Evolutionary conservation across 2,113 vertebrate species (phyloP).

Genomic region (Pangasianodon hypophthalmus): DNA sequence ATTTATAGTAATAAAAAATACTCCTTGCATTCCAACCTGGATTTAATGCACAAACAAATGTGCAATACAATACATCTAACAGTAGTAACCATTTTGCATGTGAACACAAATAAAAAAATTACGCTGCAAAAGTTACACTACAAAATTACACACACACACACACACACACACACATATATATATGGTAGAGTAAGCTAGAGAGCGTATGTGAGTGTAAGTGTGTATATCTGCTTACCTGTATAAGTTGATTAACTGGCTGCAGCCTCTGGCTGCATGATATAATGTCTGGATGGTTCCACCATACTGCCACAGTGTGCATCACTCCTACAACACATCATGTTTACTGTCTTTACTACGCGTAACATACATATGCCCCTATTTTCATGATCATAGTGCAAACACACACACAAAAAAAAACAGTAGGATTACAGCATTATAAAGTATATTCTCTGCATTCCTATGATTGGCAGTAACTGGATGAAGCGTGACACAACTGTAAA

Average conservation of each 20-base stretch:
- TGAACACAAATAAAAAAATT: neutral
- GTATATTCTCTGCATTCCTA: neutral
- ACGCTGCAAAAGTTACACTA: too few species aligned
- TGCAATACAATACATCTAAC: too few species aligned
- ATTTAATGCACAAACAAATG: too few species aligned
- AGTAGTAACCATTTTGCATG: neutral
- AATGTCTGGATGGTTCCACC: slow-evolving; percentile 82
- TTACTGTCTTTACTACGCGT: neutral
- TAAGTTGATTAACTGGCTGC: slow-evolving; percentile 84
- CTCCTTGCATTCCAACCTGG: too few species aligned
- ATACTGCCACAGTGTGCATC: slow-evolving; percentile 83
- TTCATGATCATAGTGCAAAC: neutral
- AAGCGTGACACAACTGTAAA: neutral
- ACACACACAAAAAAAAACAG: too few species aligned
- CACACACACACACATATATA: too few species aligned
- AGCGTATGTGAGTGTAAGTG: neutral
- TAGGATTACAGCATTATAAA: neutral
- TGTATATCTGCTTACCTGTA: slow-evolving; percentile 25
- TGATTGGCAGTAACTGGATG: neutral
- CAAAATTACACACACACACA: too few species aligned
- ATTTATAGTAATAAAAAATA: too few species aligned
- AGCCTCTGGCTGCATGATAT: slow-evolving; percentile 84
- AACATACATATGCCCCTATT: neutral
- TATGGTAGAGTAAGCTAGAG: neutral
- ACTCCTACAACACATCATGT: slow-evolving; percentile 69